Conservation (phyloP, 2,888 invertebrate species). For the Drosophila antonietae region DNA sequence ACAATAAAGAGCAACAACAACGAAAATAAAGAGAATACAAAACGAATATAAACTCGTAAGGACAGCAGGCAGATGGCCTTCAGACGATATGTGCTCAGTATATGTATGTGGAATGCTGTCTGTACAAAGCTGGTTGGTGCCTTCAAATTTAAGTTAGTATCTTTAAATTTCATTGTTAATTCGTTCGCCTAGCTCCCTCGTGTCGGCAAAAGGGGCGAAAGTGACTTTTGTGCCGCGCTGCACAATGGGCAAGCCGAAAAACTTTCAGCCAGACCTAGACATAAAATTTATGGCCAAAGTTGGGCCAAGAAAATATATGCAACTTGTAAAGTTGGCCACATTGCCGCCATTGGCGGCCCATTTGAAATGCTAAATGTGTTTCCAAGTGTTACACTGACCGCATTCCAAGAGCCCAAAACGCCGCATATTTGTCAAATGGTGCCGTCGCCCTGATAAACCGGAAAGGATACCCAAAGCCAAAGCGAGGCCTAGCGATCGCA, state of each 20-base stretch:
- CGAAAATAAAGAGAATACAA: conserved; percentile 40
- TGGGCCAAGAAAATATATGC: conserved; percentile 58
- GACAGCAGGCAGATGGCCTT: conserved; percentile 28
- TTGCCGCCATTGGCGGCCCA: conserved; percentile 35
- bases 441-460: conserved; percentile 63
- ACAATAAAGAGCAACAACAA: conserved; percentile 61
- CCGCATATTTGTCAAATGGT: conserved; percentile 74
- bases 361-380: conserved; percentile 72
- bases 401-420: conserved; percentile 65
- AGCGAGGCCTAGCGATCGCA: conserved; percentile 58
- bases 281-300: conserved; percentile 73
- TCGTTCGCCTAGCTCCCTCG: conserved; percentile 11
- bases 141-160: conserved; percentile 63
- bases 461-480: conserved; percentile 58
- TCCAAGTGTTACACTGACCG: conserved; percentile 72
- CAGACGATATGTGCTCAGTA: not conserved
- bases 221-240: conserved; percentile 19
- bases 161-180: conserved; percentile 76
- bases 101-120: not conserved
- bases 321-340: conserved; percentile 61
- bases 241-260: conserved; percentile 25
- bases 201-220: conserved; percentile 9
- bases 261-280: conserved; percentile 60
- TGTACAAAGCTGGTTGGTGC: not conserved
- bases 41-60: conserved; percentile 29